Percentiles rank a stretch among this genome's conserved stretches.
These are phyloP conservation scores for Elephas maximus DNA, from an alignment of 2,113 vertebrate genomes.

Conservation along the genomic window DNA sequence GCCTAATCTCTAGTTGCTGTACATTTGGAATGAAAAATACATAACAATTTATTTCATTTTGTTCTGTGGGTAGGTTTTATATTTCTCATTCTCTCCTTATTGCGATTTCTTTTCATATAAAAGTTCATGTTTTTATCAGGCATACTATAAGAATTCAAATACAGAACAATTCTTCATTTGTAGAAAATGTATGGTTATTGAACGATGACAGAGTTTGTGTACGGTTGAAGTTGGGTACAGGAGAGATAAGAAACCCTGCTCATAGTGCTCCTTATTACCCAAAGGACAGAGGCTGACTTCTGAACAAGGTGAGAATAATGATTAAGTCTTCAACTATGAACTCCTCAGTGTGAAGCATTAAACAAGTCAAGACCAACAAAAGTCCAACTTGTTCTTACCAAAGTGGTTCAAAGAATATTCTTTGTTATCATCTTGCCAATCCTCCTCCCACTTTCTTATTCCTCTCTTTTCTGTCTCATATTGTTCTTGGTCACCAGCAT, in stretches of 20 bases:
- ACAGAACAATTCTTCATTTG: conserved; percentile 16
- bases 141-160: neutral
- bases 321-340: neutral
- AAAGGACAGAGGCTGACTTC: neutral
- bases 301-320: neutral
- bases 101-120: neutral
- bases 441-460: neutral
- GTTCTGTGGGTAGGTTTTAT: neutral
- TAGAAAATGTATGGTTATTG: neutral
- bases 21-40: neutral
- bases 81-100: neutral
- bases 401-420: neutral
- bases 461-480: neutral
- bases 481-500: neutral
- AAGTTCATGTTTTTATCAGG: neutral
- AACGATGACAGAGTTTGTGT: neutral
- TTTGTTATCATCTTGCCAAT: neutral
- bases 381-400: neutral
- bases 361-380: conserved; percentile 8
- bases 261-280: neutral
- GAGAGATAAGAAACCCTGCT: neutral
- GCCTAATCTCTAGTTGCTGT: neutral
- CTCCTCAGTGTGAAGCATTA: neutral
- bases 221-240: neutral
- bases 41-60: neutral